Conservation (phyloP, 2,113 vertebrate species). For the Sialia sialis region DNA sequence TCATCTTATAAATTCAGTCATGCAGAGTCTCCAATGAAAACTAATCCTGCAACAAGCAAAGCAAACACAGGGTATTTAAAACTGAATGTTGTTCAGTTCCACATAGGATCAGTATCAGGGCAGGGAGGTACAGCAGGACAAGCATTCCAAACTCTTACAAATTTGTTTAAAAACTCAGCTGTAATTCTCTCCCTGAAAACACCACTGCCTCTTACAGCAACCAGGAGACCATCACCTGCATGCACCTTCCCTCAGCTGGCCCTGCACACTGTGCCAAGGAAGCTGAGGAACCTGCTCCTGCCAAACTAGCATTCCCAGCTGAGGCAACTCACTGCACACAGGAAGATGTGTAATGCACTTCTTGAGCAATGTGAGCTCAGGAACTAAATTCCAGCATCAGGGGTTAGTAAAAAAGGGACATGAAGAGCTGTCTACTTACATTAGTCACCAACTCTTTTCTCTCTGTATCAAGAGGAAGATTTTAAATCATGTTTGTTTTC, state of each 20-base stretch:
- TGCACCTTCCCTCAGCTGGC: rapidly evolving
- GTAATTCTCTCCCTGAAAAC: not conserved
- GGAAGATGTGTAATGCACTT: not conserved
- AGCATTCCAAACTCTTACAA: not conserved
- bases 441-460: not conserved
- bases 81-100: not conserved
- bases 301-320: not conserved
- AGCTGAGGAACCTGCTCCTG: rapidly evolving
- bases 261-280: not conserved
- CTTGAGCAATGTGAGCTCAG: not conserved
- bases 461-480: not conserved
- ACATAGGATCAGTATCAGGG: rapidly evolving
- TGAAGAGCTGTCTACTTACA: not conserved
- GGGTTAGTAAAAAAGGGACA: not conserved
- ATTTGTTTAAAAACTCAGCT: not conserved
- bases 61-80: not conserved
- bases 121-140: not conserved
- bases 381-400: not conserved
- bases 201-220: not conserved
- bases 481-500: not conserved
- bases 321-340: not conserved
- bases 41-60: not conserved
- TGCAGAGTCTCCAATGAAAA: not conserved
- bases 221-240: not conserved
- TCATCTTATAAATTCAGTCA: not conserved